Conservation (phyloP, 2,888 invertebrate genomes). For the Volucella zonaria region DNA sequence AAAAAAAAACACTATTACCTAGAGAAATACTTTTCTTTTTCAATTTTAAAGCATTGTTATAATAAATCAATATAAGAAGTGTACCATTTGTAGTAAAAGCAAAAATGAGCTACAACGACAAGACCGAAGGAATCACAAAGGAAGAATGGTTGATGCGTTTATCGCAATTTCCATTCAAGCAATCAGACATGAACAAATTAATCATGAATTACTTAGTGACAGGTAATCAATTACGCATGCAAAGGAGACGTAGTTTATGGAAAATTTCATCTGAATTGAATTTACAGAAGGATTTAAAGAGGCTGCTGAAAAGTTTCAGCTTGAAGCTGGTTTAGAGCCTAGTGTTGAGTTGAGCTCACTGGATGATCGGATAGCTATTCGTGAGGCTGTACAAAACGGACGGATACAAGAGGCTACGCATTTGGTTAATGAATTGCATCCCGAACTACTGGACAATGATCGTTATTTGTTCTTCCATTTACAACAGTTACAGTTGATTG, state of each 20-base stretch:
- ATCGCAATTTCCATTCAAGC: conserved; percentile 88
- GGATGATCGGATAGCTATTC: conserved; percentile 95
- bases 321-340: conserved; percentile 94
- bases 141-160: conserved; percentile 82
- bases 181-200: conserved; percentile 97
- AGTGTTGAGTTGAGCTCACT: conserved; percentile 91
- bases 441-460: conserved; percentile 96
- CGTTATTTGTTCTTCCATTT: conserved; percentile 97
- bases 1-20: neutral
- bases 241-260: neutral
- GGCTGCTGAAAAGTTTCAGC: conserved; percentile 97
- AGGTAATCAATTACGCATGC: conserved; percentile 84
- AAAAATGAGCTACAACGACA: conserved; percentile 82
- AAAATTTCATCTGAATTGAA: neutral
- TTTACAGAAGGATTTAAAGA: conserved; percentile 95
- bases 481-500: conserved; percentile 84
- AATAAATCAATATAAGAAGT: neutral
- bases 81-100: conserved; percentile 61
- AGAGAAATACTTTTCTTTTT: conserved; percentile 4
- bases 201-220: conserved; percentile 99
- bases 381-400: conserved; percentile 96
- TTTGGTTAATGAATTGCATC: conserved; percentile 96
- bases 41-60: neutral
- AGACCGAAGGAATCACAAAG: conserved; percentile 80
- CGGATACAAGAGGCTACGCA: conserved; percentile 96